phyloP scores from a whole-genome alignment of 1,140 invertebrate genomes.

The Drosophila lacertosa region DNA sequence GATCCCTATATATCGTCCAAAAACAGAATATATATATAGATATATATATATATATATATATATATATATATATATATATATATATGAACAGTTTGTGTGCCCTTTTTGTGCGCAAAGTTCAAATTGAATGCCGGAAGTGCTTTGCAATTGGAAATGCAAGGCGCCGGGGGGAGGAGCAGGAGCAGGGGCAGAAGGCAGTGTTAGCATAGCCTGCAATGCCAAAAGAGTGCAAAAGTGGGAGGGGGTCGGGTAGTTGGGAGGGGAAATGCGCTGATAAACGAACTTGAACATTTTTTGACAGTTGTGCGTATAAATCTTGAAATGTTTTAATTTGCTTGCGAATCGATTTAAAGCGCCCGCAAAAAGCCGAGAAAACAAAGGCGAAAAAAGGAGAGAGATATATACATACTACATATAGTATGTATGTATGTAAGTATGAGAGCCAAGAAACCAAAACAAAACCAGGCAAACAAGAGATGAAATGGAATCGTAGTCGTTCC shows the following conservation, averaged over 20 bases:
- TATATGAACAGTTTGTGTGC: conserved; percentile 21
- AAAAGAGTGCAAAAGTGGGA: conserved; percentile 10
- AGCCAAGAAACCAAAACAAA: conserved; percentile 13
- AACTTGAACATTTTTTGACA: conserved; percentile 79
- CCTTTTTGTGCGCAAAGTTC: conserved; percentile 51
- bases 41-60: conserved; percentile 4
- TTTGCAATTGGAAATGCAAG: conserved; percentile 63
- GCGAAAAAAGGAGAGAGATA: conserved; percentile 6
- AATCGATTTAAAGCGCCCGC: conserved; percentile 77
- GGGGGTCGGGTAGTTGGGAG: too few relatives aligned
- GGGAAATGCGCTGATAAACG: conserved; percentile 61
- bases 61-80: neutral
- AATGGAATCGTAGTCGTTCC: conserved; percentile 52
- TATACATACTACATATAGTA: too few relatives aligned
- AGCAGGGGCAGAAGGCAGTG: neutral
- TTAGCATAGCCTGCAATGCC: conserved; percentile 8
- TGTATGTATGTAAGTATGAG: too few relatives aligned
- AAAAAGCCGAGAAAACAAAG: conserved; percentile 29
- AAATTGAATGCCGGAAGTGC: conserved; percentile 72
- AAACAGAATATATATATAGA: conserved; percentile 9
- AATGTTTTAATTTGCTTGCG: conserved; percentile 84
- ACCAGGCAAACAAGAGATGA: conserved; percentile 31
- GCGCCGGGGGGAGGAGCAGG: neutral
- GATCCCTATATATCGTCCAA: too few relatives aligned
- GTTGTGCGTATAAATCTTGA: conserved; percentile 84